phyloP scores from a whole-genome alignment of 2,797 vertebrate species.

The Chelonia mydas region DNA sequence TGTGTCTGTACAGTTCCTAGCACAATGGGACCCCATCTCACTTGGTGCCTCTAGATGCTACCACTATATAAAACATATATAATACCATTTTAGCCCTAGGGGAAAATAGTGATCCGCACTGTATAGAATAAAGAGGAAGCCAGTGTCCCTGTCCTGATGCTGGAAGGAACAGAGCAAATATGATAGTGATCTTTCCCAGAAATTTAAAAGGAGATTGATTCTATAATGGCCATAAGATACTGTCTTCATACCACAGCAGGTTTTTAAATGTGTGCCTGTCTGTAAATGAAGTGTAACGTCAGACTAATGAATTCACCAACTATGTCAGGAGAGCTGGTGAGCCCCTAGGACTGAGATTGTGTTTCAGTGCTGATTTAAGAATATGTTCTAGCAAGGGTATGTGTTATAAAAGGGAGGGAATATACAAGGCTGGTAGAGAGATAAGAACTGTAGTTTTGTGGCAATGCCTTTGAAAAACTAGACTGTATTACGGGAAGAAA shows the following conservation, averaged over 20 bases:
- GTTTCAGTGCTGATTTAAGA: background rate
- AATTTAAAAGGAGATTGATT: constrained; percentile 64
- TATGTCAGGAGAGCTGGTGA: background rate
- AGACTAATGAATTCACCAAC: background rate
- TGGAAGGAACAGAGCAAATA: constrained; percentile 46
- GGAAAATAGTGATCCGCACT: constrained; percentile 49
- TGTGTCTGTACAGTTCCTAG: background rate
- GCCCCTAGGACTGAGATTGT: background rate
- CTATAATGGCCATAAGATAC: background rate
- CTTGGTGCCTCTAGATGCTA: constrained; percentile 33
- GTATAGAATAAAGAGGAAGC: constrained; percentile 40
- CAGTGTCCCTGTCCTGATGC: constrained; percentile 49
- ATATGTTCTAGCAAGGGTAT: background rate
- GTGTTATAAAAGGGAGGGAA: background rate
- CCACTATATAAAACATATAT: constrained; percentile 30
- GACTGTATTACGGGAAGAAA: background rate
- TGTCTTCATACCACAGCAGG: background rate
- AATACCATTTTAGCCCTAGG: constrained; percentile 55
- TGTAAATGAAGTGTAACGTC: background rate
- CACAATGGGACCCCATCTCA: background rate
- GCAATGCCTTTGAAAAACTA: background rate
- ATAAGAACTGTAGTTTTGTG: background rate
- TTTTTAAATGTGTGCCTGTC: constrained; percentile 31
- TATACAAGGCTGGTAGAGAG: constrained; percentile 2
- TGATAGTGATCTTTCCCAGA: constrained; percentile 39